A percentile compares a stretch with the other conserved stretches of the same genome.
Evolutionary conservation across 2,113 vertebrate species (phyloP).

Genomic region (Solea senegalensis): DNA sequence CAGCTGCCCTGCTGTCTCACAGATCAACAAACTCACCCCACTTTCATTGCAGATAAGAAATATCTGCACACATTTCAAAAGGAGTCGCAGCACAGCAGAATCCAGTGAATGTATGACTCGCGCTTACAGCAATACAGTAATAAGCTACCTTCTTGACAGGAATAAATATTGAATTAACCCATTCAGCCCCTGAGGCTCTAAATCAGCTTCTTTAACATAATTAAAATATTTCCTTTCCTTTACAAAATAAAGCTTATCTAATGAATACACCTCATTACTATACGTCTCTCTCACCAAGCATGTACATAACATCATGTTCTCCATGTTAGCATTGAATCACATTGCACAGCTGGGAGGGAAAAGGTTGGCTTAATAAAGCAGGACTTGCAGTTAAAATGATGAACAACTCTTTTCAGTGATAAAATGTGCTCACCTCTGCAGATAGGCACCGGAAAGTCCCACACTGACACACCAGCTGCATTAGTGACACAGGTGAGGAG

Average conservation of each 20-base stretch:
- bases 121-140: slow-evolving; percentile 22
- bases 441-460: slow-evolving; percentile 97
- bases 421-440: slow-evolving; percentile 88
- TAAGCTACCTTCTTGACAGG: slow-evolving; percentile 41
- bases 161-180: slow-evolving; percentile 63
- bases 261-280: slow-evolving; percentile 36
- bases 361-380: background rate
- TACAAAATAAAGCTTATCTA: slow-evolving; percentile 33
- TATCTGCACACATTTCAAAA: background rate
- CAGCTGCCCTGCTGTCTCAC: background rate
- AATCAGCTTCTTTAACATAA: slow-evolving; percentile 49
- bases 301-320: slow-evolving; percentile 27
- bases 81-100: slow-evolving; percentile 5
- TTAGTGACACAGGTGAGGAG: slow-evolving; percentile 91
- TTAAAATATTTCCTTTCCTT: slow-evolving; percentile 43
- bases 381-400: slow-evolving; percentile 12
- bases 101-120: background rate
- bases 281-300: slow-evolving; percentile 20
- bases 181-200: slow-evolving; percentile 31
- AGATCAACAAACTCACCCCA: too few species aligned
- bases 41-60: too few species aligned
- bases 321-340: background rate
- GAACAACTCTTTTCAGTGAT: background rate
- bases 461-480: slow-evolving; percentile 89
- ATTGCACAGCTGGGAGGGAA: background rate